Evolutionary conservation across 2,113 vertebrate species (phyloP).

Genomic region (Lepus europaeus): DNA sequence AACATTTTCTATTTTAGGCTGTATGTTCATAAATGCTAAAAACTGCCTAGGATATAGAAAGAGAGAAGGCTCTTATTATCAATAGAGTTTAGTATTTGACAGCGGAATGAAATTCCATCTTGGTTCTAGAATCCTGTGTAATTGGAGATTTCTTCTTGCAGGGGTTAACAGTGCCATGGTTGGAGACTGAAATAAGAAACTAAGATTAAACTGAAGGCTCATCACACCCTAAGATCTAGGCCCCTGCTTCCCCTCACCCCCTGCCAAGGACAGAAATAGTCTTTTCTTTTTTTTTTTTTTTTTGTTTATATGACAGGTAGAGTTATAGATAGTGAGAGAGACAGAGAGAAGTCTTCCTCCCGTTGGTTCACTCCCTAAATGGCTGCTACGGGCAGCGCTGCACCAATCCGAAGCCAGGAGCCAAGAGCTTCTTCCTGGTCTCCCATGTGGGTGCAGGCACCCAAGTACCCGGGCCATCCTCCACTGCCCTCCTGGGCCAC

Average conservation of each 20-base stretch:
- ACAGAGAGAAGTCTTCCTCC: too few species aligned
- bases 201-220: background rate
- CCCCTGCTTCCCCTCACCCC: too few species aligned
- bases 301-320: too few species aligned
- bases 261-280: background rate
- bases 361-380: too few species aligned
- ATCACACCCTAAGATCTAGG: background rate
- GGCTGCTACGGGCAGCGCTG: too few species aligned
- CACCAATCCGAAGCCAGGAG: too few species aligned
- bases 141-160: background rate
- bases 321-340: too few species aligned
- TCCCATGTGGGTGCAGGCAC: too few species aligned
- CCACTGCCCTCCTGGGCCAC: too few species aligned
- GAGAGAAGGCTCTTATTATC: background rate
- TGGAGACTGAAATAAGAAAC: background rate
- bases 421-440: too few species aligned
- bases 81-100: background rate
- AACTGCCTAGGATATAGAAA: background rate
- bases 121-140: background rate
- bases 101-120: background rate
- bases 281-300: background rate
- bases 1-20: background rate
- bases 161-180: background rate
- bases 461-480: too few species aligned
- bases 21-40: background rate